Evolutionary conservation across 2,797 vertebrate genomes (phyloP), one percentile per base, ranked within the genome.

Genomic region (Enteromius fasciolatus): DNA sequence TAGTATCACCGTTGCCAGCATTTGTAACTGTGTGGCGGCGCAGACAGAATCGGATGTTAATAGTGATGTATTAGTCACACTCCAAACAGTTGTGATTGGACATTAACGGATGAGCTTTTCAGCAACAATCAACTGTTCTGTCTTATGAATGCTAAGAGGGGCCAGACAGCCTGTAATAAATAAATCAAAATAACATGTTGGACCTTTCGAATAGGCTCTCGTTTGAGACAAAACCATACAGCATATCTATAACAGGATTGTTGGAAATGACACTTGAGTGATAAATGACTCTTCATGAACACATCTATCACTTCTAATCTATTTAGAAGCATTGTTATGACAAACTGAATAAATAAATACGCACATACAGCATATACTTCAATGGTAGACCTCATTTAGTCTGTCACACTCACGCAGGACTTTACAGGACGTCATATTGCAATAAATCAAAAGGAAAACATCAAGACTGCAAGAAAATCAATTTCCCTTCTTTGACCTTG

Each of bases 401-500:
- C 41, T 59, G 61, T 74, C 68, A 57, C 3, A 64, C 52, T 48
- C 61, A 76, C 31, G 52, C 6, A 61, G 5, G 25, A 31, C 46
- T 48, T 78, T 79, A 36, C 48, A 57, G 36, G 46, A 23, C 18
- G 4, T 44, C 18, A 36, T 23, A 63, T 80, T 75, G 61, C 28
- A 79, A 44, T 76, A 52, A 81, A 72, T 28, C 28, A 52, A 59
- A 3, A 81, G 77, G 18, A 74, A 68, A 73, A 61, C 78, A 73
- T 52, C 52, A 72, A 61, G n/a, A 78, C 57, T 6, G 23, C n/a
- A 66, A 67, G 39, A 82, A 72, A 79, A 44, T 68, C 66, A 41
- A 72, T 73, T 68, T 80, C 17, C 67, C 39, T 77, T 50, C 44
- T 77, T 61, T 87, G 87, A 87, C 86, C 85, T 89, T 87, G 85